Evolutionary conservation across 2,113 vertebrate genomes (phyloP), one percentile per base, ranked within the genome.

Genomic region (Odontesthes bonariensis): DNA sequence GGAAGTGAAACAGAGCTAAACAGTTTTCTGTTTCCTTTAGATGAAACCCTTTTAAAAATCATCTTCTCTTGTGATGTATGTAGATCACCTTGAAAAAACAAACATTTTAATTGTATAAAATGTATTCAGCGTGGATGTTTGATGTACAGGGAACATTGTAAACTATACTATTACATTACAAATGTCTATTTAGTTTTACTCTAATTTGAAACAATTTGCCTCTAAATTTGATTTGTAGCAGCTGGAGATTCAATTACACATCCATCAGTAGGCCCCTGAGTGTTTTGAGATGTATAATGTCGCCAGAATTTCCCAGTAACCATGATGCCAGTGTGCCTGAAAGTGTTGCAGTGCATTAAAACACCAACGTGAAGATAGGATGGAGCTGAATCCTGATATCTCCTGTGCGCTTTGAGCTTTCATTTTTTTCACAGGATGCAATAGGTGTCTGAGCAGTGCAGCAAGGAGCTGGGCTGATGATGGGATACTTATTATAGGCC

Each of bases 401-500:
- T 78, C 73, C 68, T 73, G 79, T 89, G 64, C 55, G 75, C 75
- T 75, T 66, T 75, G 56, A 83, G 85, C 67, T 84, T 85, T 81
- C 54, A 17, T 88, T 82, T 82, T 79, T 79, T 75, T 77, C 33
- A 81, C 83, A 91, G 77, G 86, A 91, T 92, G 88, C 84, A 91
- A 88, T 92, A 91, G 90, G 89, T 93, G 86, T 92, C 87, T 89
- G 88, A 85, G 80, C 86, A 79, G 88, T 90, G 89, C 88, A 90
- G 90, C 68, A 83, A 87, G 84, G 73, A 91, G 84, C 75, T 27
- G 8, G 54, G 84, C 81, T 79, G 77, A 88, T 87, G 77, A 83
- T 77, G 69, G 83, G 81, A 86, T 86, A 82, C 89, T 91, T 91
- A 82, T 93, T 89, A 89, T 86, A 94, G 93, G 93, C 94, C 85